A percentile compares a stretch with the other conserved stretches of the same genome.
Conservation (phyloP, 64 coral and sea anemone genomes). For the Actinia tenebrosa region DNA sequence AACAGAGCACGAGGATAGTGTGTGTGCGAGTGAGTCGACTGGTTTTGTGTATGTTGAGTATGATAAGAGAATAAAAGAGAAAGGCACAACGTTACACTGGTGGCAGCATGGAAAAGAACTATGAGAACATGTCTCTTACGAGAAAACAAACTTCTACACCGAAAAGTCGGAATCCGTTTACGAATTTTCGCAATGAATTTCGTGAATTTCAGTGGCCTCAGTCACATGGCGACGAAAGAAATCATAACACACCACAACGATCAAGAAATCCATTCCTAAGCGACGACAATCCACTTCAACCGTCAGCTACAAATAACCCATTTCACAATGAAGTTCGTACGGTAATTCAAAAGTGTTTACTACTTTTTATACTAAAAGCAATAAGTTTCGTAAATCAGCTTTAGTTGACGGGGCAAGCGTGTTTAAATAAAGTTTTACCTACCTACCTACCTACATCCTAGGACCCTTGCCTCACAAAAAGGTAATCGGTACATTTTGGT, state of each 20-base stretch:
- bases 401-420: too few relatives aligned
- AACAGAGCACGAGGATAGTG: too few relatives aligned
- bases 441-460: too few relatives aligned
- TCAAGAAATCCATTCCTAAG: not conserved
- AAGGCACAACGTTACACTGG: conserved; percentile 3
- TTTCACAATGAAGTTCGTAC: too few relatives aligned
- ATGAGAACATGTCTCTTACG: not conserved
- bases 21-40: too few relatives aligned
- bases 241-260: not conserved
- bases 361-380: too few relatives aligned
- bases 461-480: too few relatives aligned
- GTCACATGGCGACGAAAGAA: not conserved
- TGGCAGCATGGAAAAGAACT: not conserved
- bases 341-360: too few relatives aligned
- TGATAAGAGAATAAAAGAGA: not conserved
- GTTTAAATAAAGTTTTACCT: too few relatives aligned
- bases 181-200: not conserved
- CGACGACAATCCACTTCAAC: not conserved
- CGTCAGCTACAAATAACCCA: too few relatives aligned
- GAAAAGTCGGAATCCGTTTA: not conserved
- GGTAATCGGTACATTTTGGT: too few relatives aligned
- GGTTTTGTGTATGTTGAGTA: too few relatives aligned
- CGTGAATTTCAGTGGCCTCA: not conserved
- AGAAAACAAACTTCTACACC: not conserved
- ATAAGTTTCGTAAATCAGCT: not conserved